These are phyloP conservation scores for Hipposideros armiger DNA, from an alignment of 2,113 vertebrate genomes.

Conservation along the genomic window DNA sequence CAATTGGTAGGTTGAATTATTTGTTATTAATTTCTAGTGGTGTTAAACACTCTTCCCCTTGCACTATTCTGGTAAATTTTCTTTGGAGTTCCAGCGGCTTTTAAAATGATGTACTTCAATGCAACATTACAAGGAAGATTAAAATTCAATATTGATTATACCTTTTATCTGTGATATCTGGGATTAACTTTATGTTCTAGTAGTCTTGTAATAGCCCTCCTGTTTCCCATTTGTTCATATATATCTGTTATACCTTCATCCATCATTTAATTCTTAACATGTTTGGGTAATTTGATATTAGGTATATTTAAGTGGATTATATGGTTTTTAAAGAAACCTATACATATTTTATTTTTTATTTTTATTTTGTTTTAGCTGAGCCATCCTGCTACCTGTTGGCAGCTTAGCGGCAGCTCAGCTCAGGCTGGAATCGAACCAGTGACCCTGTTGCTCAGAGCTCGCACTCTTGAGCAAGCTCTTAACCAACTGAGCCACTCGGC, in stretches of 20 bases:
- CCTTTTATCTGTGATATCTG: neutral
- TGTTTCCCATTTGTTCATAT: neutral
- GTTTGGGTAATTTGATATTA: neutral
- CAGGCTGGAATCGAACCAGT: no score
- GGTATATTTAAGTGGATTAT: neutral
- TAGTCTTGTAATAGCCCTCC: neutral
- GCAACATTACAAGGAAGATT: neutral
- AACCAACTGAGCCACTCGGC: no score
- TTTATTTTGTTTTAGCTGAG: no score
- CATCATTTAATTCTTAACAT: neutral
- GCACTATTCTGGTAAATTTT: neutral
- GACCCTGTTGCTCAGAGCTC: no score
- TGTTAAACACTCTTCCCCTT: neutral
- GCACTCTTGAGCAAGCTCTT: no score
- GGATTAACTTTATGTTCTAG: neutral
- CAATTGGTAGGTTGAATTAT: constrained; percentile 17
- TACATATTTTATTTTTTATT: neutral
- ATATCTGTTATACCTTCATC: neutral
- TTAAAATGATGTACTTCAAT: neutral
- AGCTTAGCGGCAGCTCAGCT: no score
- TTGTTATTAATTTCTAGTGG: neutral
- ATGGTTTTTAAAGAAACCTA: neutral
- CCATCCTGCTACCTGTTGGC: no score
- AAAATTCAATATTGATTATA: neutral
- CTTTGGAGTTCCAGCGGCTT: neutral